phyloP scores from a whole-genome alignment of 2,888 invertebrate species.

The Watsonalla binaria region DNA sequence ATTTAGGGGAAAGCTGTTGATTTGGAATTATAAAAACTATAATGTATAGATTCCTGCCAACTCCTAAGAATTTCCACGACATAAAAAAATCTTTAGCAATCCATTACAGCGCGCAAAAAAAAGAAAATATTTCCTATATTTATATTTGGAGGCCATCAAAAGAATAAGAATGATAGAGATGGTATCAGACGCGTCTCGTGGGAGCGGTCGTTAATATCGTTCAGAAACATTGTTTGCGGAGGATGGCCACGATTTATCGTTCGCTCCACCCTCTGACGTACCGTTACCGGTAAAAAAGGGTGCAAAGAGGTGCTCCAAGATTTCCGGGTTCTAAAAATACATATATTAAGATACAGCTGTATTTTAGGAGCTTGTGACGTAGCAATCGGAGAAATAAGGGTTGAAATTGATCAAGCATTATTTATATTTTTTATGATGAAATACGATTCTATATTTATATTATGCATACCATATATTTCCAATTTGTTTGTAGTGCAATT shows the following conservation, averaged over 20 bases:
- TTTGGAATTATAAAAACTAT: too few species aligned
- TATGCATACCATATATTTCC: too few species aligned
- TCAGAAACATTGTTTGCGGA: slow-evolving; percentile 70
- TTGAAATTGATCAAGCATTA: too few species aligned
- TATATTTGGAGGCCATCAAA: slow-evolving; percentile 48
- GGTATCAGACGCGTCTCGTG: slow-evolving; percentile 43
- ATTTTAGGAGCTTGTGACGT: background rate
- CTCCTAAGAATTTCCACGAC: slow-evolving; percentile 7
- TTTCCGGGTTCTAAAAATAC: background rate
- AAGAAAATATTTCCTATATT: slow-evolving; percentile 24
- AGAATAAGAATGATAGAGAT: slow-evolving; percentile 57
- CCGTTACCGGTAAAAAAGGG: background rate
- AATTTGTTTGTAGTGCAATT: too few species aligned
- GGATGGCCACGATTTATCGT: slow-evolving; percentile 64
- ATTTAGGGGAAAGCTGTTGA: too few species aligned
- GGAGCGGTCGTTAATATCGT: slow-evolving; percentile 59
- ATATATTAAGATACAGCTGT: slow-evolving; percentile 5
- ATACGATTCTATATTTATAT: too few species aligned
- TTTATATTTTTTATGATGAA: too few species aligned
- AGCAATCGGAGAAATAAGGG: too few species aligned
- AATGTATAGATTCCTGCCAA: background rate
- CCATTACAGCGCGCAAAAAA: slow-evolving; percentile 21
- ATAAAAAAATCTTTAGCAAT: slow-evolving; percentile 20
- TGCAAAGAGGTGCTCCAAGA: background rate
- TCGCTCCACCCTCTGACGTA: slow-evolving; percentile 12